Evolutionary conservation across 2,113 vertebrate genomes (phyloP), one percentile per base, ranked within the genome.

Genomic region (Corydoras maculifer): DNA sequence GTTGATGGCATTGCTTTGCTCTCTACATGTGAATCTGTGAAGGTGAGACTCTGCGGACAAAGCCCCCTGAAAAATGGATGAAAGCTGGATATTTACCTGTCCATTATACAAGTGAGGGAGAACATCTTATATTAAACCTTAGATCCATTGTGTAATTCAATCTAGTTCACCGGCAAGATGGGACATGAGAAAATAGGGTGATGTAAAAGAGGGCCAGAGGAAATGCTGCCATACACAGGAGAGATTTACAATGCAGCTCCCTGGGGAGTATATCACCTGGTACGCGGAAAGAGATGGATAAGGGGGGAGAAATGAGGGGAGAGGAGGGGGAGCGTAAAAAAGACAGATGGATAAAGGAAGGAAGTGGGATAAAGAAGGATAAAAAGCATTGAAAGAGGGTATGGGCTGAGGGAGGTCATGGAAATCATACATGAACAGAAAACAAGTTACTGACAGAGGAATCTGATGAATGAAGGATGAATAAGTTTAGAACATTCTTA

Each of bases 171-270:
- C 32, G 18, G 35, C 51, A 32, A 9, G 55, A 32, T 14, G 61
- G 55, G 18, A 43, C 18, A 35, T 32, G 10, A 54, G 10, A 61
- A 65, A 73, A 54, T 67, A n/a, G 57, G 48, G 55, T 73, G 57
- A 31, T 66, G 63, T 18, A 59, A 73, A 65, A 73, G 2, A 75
- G 48, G 35, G 57, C 13, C 11, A 67, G 30, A 73, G 63, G 72
- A 62, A 68, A 55, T 29, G 72, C 49, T 67, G 64, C 58, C 18
- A 8, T 35, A 67, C 31, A 51, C 63, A 66, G 30, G 0, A 61
- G 64, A 61, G 62, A 65, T 65, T 66, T 72, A 73, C 43, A 53
- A 31, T 65, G 50, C 8, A 54, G 62, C 2, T 65, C 55, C 9
- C 54, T 53, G 4, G 3, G 9, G 62, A 65, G 35, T 9, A 72